Percentiles rank a stretch among this genome's conserved stretches.
Evolutionary conservation across 2,888 invertebrate genomes (phyloP).

Genomic region (Cryptus viduatorius): DNA sequence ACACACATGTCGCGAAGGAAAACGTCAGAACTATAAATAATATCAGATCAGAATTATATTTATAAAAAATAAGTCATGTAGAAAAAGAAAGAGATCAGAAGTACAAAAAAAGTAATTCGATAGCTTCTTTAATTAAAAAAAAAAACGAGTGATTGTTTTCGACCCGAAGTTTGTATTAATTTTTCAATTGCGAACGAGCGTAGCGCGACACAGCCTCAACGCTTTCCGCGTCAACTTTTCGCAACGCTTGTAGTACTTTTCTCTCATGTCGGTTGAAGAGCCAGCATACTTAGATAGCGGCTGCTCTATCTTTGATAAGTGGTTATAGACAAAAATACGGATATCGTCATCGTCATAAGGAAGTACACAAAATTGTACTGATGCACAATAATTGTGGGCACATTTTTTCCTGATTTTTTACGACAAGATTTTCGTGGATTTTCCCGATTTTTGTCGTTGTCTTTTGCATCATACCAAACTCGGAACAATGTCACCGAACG

Average conservation of each 20-base stretch:
- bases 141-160: neutral
- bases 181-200: neutral
- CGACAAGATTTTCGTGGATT: conserved; percentile 64
- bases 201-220: neutral
- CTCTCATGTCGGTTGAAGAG: neutral
- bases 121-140: neutral
- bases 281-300: neutral
- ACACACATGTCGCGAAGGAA: too few relatives aligned
- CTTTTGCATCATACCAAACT: conserved; percentile 32
- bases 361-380: neutral
- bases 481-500: conserved; percentile 55
- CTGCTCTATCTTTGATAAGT: neutral
- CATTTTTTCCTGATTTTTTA: conserved; percentile 65
- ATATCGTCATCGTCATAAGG: neutral
- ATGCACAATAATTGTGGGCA: neutral
- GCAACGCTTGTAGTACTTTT: neutral
- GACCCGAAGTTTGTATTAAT: neutral
- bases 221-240: neutral
- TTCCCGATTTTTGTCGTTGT: conserved; percentile 16
- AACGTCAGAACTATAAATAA: too few relatives aligned
- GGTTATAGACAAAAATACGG: neutral
- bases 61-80: too few relatives aligned
- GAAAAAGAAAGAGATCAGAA: too few relatives aligned
- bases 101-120: too few relatives aligned
- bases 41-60: too few relatives aligned